Evolutionary conservation across 1,140 invertebrate species (phyloP).

Genomic region (Prorops nasuta): DNA sequence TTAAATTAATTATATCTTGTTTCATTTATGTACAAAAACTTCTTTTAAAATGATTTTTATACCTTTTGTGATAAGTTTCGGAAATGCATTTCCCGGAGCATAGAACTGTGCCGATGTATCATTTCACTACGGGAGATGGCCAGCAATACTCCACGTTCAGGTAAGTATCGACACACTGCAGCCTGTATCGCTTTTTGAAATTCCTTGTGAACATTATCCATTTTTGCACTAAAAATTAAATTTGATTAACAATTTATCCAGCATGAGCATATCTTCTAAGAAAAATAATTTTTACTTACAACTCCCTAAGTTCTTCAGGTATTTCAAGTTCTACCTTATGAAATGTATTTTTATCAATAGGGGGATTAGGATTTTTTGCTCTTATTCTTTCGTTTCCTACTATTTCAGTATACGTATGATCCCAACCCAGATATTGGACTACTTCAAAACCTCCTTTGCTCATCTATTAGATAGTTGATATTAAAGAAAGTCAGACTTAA

Average conservation of each 20-base stretch:
- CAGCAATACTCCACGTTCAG: constrained; percentile 73
- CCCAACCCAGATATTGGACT: constrained; percentile 87
- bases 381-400: constrained; percentile 80
- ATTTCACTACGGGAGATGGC: constrained; percentile 76
- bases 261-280: constrained; percentile 59
- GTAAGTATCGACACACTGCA: constrained; percentile 82
- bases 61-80: constrained; percentile 68
- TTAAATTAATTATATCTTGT: too few species aligned
- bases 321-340: constrained; percentile 91
- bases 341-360: constrained; percentile 86
- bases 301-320: constrained; percentile 90
- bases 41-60: constrained; percentile 7
- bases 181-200: constrained; percentile 91
- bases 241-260: not conserved
- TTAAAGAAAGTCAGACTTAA: constrained; percentile 30
- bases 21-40: not conserved
- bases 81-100: constrained; percentile 98
- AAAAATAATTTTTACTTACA: constrained; percentile 67
- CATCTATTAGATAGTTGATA: too few species aligned
- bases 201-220: constrained; percentile 82
- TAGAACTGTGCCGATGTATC: constrained; percentile 69
- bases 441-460: constrained; percentile 90
- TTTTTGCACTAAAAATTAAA: constrained; percentile 70
- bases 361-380: constrained; percentile 78
- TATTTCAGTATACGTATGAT: constrained; percentile 88